phyloP scores from a whole-genome alignment of 2,888 invertebrate genomes.

The Phengaris arion region DNA sequence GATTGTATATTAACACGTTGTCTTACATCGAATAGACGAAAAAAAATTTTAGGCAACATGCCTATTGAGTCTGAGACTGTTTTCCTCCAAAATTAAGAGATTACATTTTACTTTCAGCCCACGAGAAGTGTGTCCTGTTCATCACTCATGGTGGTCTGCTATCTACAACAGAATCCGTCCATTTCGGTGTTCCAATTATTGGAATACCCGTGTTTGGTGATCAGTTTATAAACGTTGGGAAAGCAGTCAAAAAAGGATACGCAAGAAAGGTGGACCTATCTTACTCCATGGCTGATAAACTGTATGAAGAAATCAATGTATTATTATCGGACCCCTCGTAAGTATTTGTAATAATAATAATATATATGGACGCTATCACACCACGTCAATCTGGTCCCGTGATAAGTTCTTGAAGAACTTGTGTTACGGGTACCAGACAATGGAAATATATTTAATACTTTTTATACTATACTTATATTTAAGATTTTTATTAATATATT shows the following conservation, averaged over 20 bases:
- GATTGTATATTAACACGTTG: too few relatives aligned
- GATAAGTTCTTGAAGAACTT: too few relatives aligned
- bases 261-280: slow-evolving; percentile 48
- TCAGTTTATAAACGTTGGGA: slow-evolving; percentile 52
- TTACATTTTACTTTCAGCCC: slow-evolving; percentile 45
- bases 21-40: too few relatives aligned
- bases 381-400: too few relatives aligned
- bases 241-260: slow-evolving; percentile 51
- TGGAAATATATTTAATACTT: too few relatives aligned
- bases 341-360: slow-evolving; percentile 34
- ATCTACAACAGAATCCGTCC: slow-evolving; percentile 52
- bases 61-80: not conserved
- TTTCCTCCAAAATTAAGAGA: not conserved
- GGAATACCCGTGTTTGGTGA: slow-evolving; percentile 57
- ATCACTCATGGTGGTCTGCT: slow-evolving; percentile 57
- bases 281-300: slow-evolving; percentile 43
- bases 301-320: slow-evolving; percentile 49
- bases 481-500: too few relatives aligned
- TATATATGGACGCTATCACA: not conserved
- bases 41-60: too few relatives aligned
- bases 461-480: too few relatives aligned
- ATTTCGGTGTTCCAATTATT: slow-evolving; percentile 54
- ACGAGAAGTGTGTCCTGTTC: slow-evolving; percentile 54
- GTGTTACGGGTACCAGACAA: too few relatives aligned
- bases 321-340: slow-evolving; percentile 49